phyloP scores from a whole-genome alignment of 2,797 vertebrate genomes.

The Melanotaenia trifasciata region DNA sequence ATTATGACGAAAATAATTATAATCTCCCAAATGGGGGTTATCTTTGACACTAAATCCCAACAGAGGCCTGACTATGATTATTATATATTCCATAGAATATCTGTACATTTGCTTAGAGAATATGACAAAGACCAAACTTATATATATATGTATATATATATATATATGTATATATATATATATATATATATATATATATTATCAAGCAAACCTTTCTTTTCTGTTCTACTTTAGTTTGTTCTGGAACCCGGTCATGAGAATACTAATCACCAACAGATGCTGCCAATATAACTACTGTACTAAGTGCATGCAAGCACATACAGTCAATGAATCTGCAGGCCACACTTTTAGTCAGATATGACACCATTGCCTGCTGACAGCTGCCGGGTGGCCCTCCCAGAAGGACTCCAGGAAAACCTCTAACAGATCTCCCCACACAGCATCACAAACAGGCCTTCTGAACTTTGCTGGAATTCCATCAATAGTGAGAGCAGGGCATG shows the following conservation, averaged over 20 bases:
- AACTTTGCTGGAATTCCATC: conserved; percentile 61
- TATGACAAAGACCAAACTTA: background rate
- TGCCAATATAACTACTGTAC: background rate
- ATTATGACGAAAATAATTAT: background rate
- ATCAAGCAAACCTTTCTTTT: background rate
- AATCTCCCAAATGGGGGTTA: background rate
- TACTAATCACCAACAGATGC: background rate
- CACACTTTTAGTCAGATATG: conserved; percentile 26
- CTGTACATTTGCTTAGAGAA: background rate
- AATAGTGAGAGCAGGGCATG: conserved; percentile 35
- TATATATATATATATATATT: background rate
- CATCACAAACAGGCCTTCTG: conserved; percentile 41
- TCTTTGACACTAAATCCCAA: background rate
- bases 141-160: background rate
- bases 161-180: background rate
- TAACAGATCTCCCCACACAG: conserved; percentile 37
- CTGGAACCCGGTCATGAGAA: background rate
- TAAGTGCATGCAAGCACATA: background rate
- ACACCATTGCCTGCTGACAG: conserved; percentile 45
- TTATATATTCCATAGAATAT: background rate
- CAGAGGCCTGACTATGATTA: background rate
- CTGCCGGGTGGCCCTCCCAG: conserved; percentile 39
- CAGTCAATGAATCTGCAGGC: conserved; percentile 20
- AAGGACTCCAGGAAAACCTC: conserved; percentile 44
- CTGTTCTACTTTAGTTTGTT: background rate